Evolutionary conservation across 2,888 invertebrate species (phyloP).

Genomic region (Zeuzera pyrina): DNA sequence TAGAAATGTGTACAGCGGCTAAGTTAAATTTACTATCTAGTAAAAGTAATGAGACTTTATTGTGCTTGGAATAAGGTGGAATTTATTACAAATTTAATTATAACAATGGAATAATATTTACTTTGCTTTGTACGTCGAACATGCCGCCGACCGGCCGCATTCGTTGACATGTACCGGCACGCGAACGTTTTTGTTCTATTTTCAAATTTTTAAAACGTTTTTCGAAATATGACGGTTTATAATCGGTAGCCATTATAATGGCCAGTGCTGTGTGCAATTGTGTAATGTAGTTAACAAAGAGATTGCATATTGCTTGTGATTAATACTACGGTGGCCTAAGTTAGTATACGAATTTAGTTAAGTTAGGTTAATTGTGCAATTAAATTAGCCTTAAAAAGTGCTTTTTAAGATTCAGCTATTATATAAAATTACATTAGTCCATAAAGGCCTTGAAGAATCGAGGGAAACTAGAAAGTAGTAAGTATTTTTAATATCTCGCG

Average conservation of each 20-base stretch:
- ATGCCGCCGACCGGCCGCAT: conserved; percentile 48
- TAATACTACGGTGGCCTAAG: conserved; percentile 16
- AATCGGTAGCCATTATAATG: conserved; percentile 14
- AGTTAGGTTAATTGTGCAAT: too few relatives aligned
- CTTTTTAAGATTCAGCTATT: too few relatives aligned
- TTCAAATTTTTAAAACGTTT: conserved; percentile 34
- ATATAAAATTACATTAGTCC: too few relatives aligned
- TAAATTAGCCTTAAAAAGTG: too few relatives aligned
- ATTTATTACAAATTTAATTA: too few relatives aligned
- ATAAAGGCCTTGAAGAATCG: too few relatives aligned
- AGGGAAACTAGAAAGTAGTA: too few relatives aligned
- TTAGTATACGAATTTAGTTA: conserved; percentile 22
- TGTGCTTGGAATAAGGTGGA: conserved; percentile 23
- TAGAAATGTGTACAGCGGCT: conserved; percentile 40
- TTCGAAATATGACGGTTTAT: conserved; percentile 39
- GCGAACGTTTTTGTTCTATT: conserved; percentile 65
- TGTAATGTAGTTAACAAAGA: conserved; percentile 9
- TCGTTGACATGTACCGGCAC: conserved; percentile 64
- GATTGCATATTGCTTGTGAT: conserved; percentile 11
- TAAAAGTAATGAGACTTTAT: conserved; percentile 9
- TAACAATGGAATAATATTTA: conserved; percentile 28
- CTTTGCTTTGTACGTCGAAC: conserved; percentile 37
- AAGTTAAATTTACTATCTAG: conserved; percentile 25
- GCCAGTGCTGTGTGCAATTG: conserved; percentile 13
- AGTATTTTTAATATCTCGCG: too few relatives aligned